A percentile compares a stretch with the other conserved stretches of the same genome.
Conservation (phyloP, 2,888 invertebrate species). For the Quadriops clusia region DNA sequence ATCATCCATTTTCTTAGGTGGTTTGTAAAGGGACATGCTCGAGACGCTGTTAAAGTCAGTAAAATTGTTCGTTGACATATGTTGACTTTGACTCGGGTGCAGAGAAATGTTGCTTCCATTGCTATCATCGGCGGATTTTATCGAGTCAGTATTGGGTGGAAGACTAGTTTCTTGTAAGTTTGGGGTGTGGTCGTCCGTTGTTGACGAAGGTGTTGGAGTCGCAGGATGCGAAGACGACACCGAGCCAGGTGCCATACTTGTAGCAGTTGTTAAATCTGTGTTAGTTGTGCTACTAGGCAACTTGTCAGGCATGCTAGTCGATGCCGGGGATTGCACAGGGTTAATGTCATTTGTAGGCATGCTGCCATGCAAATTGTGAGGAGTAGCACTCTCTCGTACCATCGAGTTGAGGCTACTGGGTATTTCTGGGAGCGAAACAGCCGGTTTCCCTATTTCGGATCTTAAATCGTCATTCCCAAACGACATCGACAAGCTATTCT, state of each 20-base stretch:
- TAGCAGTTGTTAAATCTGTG: slow-evolving; percentile 22
- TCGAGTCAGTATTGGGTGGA: slow-evolving; percentile 30
- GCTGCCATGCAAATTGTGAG: slow-evolving; percentile 13
- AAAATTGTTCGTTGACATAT: slow-evolving; percentile 33
- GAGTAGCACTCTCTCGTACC: slow-evolving; percentile 19
- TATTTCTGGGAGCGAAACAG: slow-evolving; percentile 22
- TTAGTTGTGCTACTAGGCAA: slow-evolving; percentile 35
- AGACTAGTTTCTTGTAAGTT: slow-evolving; percentile 33
- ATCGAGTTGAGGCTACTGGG: too few relatives aligned
- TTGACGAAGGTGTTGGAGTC: slow-evolving; percentile 33
- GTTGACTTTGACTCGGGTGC: slow-evolving; percentile 31
- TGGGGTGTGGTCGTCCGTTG: slow-evolving; percentile 32
- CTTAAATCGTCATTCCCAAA: slow-evolving; percentile 31
- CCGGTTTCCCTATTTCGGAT: slow-evolving; percentile 25
- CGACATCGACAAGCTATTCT: slow-evolving; percentile 23
- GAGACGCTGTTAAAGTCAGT: slow-evolving; percentile 34
- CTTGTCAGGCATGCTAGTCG: slow-evolving; percentile 33
- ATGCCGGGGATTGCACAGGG: slow-evolving; percentile 27
- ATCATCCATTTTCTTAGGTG: slow-evolving; percentile 36
- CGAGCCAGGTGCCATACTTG: slow-evolving; percentile 23
- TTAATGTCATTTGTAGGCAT: slow-evolving; percentile 8
- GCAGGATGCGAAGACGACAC: slow-evolving; percentile 34
- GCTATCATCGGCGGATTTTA: slow-evolving; percentile 29
- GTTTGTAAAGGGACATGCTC: slow-evolving; percentile 32
- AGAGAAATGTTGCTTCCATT: slow-evolving; percentile 30